These are phyloP conservation scores for Phallusia fumigata DNA, from an alignment of 23 tunicate species.

Conservation along the genomic window DNA sequence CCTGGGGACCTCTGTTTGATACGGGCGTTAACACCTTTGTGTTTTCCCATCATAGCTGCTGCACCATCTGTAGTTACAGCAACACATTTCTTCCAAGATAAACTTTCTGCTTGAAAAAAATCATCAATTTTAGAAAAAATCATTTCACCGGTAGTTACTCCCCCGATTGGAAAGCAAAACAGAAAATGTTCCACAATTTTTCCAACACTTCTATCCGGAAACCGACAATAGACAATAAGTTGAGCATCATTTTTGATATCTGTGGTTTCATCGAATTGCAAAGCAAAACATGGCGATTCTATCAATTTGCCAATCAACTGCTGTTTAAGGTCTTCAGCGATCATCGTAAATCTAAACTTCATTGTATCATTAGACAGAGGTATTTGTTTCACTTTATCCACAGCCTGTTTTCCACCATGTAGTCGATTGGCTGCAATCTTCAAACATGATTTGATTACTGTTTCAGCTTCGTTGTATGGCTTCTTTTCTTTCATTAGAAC, in stretches of 20 bases:
- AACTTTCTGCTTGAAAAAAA: slow-evolving; percentile 37
- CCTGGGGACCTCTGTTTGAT: too few species aligned
- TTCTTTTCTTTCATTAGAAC: slow-evolving; percentile 37
- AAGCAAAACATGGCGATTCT: slow-evolving; percentile 54
- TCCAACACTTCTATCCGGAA: slow-evolving; percentile 40
- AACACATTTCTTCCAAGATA: slow-evolving; percentile 36
- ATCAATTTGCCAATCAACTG: slow-evolving; percentile 37
- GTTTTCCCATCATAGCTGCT: slow-evolving; percentile 48
- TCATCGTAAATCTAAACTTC: slow-evolving; percentile 29
- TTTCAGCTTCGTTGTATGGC: slow-evolving; percentile 45
- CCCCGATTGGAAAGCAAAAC: slow-evolving; percentile 43
- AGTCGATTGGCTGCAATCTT: slow-evolving; percentile 41
- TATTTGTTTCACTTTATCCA: slow-evolving; percentile 49
- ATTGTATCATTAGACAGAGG: slow-evolving; percentile 57
- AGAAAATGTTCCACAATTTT: slow-evolving; percentile 36
- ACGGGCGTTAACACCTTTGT: slow-evolving; percentile 9
- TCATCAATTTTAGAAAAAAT: slow-evolving; percentile 52
- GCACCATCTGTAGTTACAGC: slow-evolving; percentile 47
- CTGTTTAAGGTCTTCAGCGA: slow-evolving; percentile 45
- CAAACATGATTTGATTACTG: slow-evolving; percentile 55
- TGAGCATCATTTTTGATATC: slow-evolving; percentile 53
- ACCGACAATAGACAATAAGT: slow-evolving; percentile 52
- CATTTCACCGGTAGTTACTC: slow-evolving; percentile 30
- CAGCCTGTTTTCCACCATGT: slow-evolving; percentile 52
- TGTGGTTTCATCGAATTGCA: slow-evolving; percentile 77